Evolutionary conservation across 2,797 vertebrate species (phyloP).

Genomic region (Caiman crocodilus): DNA sequence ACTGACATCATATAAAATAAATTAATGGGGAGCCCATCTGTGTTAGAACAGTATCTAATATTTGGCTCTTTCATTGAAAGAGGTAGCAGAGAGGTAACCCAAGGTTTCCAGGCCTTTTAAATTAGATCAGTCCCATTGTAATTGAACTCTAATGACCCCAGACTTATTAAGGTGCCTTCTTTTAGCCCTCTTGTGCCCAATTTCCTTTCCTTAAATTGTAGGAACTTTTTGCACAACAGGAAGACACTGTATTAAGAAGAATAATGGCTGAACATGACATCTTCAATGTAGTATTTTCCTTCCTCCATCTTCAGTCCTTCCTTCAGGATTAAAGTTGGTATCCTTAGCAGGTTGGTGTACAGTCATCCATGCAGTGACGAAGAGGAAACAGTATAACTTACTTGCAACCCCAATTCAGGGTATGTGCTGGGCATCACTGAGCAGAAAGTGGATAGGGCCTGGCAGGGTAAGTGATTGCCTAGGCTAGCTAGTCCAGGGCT

Average conservation of each 20-base stretch:
- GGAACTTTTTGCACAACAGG: background rate
- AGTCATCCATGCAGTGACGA: background rate
- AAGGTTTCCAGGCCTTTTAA: background rate
- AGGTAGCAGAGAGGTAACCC: background rate
- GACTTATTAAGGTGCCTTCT: background rate
- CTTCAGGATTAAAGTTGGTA: background rate
- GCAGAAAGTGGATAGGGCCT: background rate
- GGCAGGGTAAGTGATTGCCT: background rate
- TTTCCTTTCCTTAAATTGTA: background rate
- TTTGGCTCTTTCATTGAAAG: background rate
- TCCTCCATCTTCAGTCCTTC: background rate
- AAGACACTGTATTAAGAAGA: background rate
- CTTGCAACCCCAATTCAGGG: background rate
- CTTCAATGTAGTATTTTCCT: background rate
- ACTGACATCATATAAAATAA: background rate
- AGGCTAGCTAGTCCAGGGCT: background rate
- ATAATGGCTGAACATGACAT: background rate
- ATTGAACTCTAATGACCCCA: background rate
- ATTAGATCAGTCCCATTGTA: background rate
- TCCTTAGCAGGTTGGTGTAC: background rate
- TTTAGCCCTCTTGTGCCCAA: rapidly evolving
- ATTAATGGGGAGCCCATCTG: background rate
- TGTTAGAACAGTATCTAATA: background rate
- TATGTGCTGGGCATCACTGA: background rate
- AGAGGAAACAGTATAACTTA: background rate